Evolutionary conservation across 2,797 vertebrate genomes (phyloP).

Genomic region (Characodon lateralis): DNA sequence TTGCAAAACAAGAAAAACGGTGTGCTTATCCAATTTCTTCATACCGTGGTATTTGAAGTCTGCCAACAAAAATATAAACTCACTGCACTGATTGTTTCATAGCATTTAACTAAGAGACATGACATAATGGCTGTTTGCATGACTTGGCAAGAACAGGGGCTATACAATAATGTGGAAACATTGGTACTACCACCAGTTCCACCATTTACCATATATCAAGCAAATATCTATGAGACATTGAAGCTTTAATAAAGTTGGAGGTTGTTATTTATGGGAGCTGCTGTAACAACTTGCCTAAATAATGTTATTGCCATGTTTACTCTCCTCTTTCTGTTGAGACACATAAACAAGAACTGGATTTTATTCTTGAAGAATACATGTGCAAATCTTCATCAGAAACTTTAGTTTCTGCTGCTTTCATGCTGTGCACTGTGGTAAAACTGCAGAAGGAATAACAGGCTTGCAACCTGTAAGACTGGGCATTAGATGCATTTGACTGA

Average conservation of each 20-base stretch:
- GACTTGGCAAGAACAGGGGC: constrained; percentile 62
- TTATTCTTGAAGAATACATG: constrained; percentile 24
- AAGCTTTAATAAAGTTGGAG: constrained; percentile 44
- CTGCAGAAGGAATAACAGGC: constrained; percentile 22
- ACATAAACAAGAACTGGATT: constrained; percentile 20
- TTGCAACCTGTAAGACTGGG: constrained; percentile 17
- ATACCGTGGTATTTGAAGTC: constrained; percentile 29
- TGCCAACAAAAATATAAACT: constrained; percentile 52
- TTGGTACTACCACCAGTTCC: constrained; percentile 35
- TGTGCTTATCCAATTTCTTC: constrained; percentile 54
- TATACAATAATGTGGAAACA: constrained; percentile 55
- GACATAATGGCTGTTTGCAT: constrained; percentile 49
- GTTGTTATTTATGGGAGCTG: constrained; percentile 41
- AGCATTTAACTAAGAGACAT: constrained; percentile 54
- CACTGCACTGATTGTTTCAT: constrained; percentile 49
- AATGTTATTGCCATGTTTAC: constrained; percentile 39
- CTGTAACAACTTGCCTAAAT: constrained; percentile 42
- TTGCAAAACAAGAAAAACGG: constrained; percentile 27
- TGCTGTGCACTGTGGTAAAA: constrained; percentile 45
- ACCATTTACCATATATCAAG: constrained; percentile 58
- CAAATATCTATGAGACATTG: constrained; percentile 38
- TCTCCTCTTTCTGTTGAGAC: constrained; percentile 38
- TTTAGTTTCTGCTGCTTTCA: constrained; percentile 44
- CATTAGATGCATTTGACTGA: neutral
- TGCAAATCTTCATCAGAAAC: constrained; percentile 41